Evolutionary conservation across 1,140 invertebrate species (phyloP), one percentile per base, ranked within the genome.

Genomic region (Euura lappo): DNA sequence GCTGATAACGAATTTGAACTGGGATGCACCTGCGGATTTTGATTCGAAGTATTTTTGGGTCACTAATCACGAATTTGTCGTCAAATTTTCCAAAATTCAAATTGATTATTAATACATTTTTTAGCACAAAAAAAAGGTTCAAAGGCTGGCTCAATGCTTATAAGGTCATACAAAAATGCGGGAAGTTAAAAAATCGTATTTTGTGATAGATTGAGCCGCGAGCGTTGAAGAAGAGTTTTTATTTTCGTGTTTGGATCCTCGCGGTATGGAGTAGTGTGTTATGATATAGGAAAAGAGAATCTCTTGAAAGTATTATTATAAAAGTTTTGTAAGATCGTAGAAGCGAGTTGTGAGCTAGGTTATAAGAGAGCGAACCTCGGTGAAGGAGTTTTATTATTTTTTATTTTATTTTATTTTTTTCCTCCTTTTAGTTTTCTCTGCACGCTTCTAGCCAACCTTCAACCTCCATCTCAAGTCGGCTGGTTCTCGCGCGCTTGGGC

Each of bases 231-330:
- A 11, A 60, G 3, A n/a, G 3, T 60, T 60, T 60, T 60, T 60
- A 60, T 60, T 60, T 60, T 60, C 51, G 3, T 6, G 8, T 6
- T 28, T 28, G 28, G 28, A 28, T 28, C 28, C 1, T 60, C 51
- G 13, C 51, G 51, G 51, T 11, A 60, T 60, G 10, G 10, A 8
- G 51, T n/a, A n/a, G 10, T 60, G 13, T 60, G 13, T 60, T 28
- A 44, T 8, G 66, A 68, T 28, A 44, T 28, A 44, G 66, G 44
- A 68, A 42, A 8, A 11, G 66, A 42, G 65, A 7, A 68, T 28
- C 44, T 68, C 66, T 42, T 11, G 66, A n/a, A 68, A 68, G 66
- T 68, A 68, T 68, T 68, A 68, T 68, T 68, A 68, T 5, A 68
- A 68, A 68, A 68, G 66, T 68, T 68, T 44, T 28, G 28, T 28